Percentiles rank a stretch among this genome's conserved stretches.
These are phyloP conservation scores for Alethe diademata DNA, from an alignment of 2,113 vertebrate species.

Conservation along the genomic window DNA sequence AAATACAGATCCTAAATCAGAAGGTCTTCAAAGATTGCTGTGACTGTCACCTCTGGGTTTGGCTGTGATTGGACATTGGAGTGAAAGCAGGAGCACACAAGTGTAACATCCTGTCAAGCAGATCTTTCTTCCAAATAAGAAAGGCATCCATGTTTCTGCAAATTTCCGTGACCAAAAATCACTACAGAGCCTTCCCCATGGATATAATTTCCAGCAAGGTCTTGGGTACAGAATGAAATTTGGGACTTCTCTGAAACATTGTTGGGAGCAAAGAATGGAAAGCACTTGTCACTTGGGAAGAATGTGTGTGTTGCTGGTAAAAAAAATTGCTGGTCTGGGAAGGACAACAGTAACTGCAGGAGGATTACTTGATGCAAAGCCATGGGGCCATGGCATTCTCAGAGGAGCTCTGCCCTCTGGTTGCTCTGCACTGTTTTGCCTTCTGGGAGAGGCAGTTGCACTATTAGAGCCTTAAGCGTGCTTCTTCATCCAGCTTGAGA, in stretches of 20 bases:
- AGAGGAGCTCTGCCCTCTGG: not conserved
- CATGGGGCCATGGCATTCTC: not conserved
- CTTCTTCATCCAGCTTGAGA: not conserved
- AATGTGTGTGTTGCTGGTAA: not conserved
- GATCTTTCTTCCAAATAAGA: not conserved
- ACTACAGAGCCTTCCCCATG: not conserved
- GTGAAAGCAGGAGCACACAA: not conserved
- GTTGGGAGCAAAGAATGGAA: not conserved
- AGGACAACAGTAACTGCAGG: not conserved
- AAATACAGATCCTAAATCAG: slow-evolving; percentile 64
- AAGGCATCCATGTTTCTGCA: not conserved
- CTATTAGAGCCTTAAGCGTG: not conserved
- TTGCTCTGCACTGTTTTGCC: not conserved
- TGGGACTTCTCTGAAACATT: not conserved
- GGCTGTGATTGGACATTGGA: not conserved
- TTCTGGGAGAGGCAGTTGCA: not conserved
- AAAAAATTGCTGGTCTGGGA: not conserved
- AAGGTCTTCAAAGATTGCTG: not conserved
- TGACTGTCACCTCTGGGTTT: not conserved
- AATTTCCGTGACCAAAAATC: not conserved
- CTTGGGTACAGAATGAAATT: not conserved
- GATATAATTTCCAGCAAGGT: not conserved
- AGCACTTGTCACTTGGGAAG: not conserved
- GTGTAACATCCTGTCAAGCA: not conserved
- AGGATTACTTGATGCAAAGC: not conserved